A percentile compares a stretch with the other conserved stretches of the same genome.
Evolutionary conservation across 2,797 vertebrate species (phyloP).

Genomic region (Platalea minor): DNA sequence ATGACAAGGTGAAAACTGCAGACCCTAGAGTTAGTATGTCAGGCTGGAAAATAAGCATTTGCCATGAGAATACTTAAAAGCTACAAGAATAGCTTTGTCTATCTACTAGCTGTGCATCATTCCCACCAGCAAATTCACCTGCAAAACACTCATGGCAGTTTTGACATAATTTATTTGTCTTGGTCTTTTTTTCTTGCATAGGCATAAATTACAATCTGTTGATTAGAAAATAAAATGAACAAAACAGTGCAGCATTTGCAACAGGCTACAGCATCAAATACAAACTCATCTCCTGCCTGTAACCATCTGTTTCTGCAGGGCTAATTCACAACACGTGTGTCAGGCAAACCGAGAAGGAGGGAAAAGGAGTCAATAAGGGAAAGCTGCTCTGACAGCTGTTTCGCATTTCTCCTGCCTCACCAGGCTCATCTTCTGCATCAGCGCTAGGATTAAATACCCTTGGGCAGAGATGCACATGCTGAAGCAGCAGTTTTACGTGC

Average conservation of each 20-base stretch:
- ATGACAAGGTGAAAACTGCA: neutral
- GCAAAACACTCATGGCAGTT: neutral
- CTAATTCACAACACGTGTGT: neutral
- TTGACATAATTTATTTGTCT: conserved; percentile 64
- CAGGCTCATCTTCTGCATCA: neutral
- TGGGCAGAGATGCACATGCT: neutral
- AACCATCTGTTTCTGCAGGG: conserved; percentile 34
- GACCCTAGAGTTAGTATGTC: neutral
- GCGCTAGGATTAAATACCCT: neutral
- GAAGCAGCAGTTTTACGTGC: neutral
- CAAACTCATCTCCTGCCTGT: neutral
- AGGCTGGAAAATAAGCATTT: neutral
- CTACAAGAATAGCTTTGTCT: neutral
- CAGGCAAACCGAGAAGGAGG: neutral
- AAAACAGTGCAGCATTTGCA: conserved; percentile 77
- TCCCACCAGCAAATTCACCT: neutral
- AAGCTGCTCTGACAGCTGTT: neutral
- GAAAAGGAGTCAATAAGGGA: neutral
- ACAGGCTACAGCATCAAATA: conserved; percentile 56
- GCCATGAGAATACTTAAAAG: neutral
- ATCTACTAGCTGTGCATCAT: neutral
- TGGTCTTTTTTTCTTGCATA: conserved; percentile 74
- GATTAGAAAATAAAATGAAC: conserved; percentile 68
- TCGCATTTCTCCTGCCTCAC: neutral
- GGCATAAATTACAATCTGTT: conserved; percentile 77